Percentiles rank a stretch among this genome's conserved stretches.
phyloP scores from a whole-genome alignment of 2,888 invertebrate species.

The Drosophila mimetica region DNA sequence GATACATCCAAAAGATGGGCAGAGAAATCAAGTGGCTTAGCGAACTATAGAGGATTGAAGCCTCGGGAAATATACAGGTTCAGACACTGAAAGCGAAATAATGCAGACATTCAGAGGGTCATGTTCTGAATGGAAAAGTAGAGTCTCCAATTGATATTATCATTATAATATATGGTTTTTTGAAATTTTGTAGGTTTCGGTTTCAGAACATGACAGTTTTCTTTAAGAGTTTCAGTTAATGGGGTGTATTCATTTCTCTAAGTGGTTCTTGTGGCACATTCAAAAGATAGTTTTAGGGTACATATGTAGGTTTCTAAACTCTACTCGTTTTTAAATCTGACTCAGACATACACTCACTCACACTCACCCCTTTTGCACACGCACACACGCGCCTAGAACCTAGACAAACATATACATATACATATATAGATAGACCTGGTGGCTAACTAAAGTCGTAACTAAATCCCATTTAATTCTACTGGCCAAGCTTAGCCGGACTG shows the following conservation, averaged over 20 bases:
- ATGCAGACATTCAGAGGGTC: slow-evolving; percentile 8
- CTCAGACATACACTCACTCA: slow-evolving; percentile 13
- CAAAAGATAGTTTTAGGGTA: slow-evolving; percentile 52
- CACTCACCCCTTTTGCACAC: slow-evolving; percentile 13
- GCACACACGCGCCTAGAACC: slow-evolving; percentile 35
- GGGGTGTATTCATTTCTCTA: slow-evolving; percentile 23
- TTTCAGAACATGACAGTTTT: slow-evolving; percentile 42
- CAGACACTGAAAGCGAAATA: slow-evolving; percentile 60
- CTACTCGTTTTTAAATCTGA: slow-evolving; percentile 26
- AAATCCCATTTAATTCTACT: slow-evolving; percentile 66
- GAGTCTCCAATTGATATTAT: slow-evolving; percentile 18
- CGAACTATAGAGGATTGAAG: slow-evolving; percentile 23
- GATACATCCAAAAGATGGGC: slow-evolving; percentile 2
- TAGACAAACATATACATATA: slow-evolving; percentile 48
- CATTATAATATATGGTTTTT: no score
- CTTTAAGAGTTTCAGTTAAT: slow-evolving; percentile 16
- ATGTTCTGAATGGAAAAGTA: slow-evolving; percentile 31
- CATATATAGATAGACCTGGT: slow-evolving; percentile 44
- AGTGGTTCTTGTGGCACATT: slow-evolving; percentile 68
- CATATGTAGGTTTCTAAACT: slow-evolving; percentile 16
- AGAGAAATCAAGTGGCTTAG: slow-evolving; percentile 2
- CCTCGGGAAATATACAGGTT: slow-evolving; percentile 28
- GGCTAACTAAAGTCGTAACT: slow-evolving; percentile 70
- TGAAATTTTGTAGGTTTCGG: slow-evolving; percentile 15
- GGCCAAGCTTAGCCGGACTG: slow-evolving; percentile 84